Evolutionary conservation across 2,113 vertebrate species (phyloP), one percentile per base, ranked within the genome.

Genomic region (Caloenas nicobarica): DNA sequence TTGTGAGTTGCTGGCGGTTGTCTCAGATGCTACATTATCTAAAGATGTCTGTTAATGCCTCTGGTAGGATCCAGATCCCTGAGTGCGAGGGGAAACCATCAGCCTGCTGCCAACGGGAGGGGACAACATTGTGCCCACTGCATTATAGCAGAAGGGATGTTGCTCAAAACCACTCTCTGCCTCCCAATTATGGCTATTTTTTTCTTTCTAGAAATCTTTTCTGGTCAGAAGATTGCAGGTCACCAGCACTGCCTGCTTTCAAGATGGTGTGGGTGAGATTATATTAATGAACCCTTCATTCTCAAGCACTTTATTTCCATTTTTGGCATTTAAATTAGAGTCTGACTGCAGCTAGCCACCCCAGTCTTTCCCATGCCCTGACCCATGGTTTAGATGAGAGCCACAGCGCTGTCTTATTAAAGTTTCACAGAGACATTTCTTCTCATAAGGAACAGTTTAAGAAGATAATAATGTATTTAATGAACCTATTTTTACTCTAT

Each of bases 251-350:
- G 23, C 16, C 29, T 78, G 28, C 42, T 91, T 83, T 91, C 56
- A 66, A 70, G 73, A 46, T 0, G 0, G n/a, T 1, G 2, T 23
- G 13, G 70, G 16, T 0, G 3, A 89, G 69, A 38, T 62, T 65
- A 70, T 26, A 6, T 22, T 42, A 48, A 81, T 13, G 34, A 86
- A 61, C 23, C 9, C 31, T 81, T 91, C 9, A 36, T 44, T 79
- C 21, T 18, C 28, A 50, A 64, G 46, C 24, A 38, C 53, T 92
- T 73, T 34, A n/a, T 57, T 84, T 91, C 42, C 31, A 22, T 24
- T 86, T 83, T 78, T 38, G 51, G 29, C 46, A 51, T 61, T 81
- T 86, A 54, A 88, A 60, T 60, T n/a, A 57, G 24, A 16, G 8
- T 58, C 31, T n/a, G 50, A 24, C 23, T 83, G 38, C 60, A 66